Evolutionary conservation across 2,113 vertebrate genomes (phyloP), one percentile per base, ranked within the genome.

Genomic region (Synchiropus splendidus): DNA sequence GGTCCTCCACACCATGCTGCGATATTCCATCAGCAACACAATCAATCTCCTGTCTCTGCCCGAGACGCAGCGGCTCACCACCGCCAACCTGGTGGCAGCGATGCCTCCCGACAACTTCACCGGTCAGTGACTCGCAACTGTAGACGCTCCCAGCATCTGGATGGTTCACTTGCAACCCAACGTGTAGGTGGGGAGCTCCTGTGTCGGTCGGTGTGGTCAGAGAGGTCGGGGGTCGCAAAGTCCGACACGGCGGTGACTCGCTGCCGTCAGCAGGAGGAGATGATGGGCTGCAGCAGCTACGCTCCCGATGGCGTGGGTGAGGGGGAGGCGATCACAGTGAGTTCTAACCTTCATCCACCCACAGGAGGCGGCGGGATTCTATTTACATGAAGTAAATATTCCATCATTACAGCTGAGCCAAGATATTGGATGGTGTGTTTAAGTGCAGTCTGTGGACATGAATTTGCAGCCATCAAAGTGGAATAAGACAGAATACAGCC

Each of bases 181-280:
- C 10, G 16, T 16, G 38, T 64, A 87, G 90, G 58, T 0, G 59
- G 58, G 44, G 79, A 67, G 55, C 82, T 94, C 18, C 60, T 86
- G 12, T 94, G 92, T 58, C 87, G 90, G 44, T 89, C 89, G 0
- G 87, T 89, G 77, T 92, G 92, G 91, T 94, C 90, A 0, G 75
- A 73, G 0, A 78, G 36, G 71, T 91, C 88, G 0, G 85, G 73
- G 5, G 69, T 50, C 9, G 27, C 36, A 1, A 5, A 15, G 2
- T 42, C 2, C 0, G 70, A 84, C 48, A 61, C n/a, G 0, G 81
- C 76, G 0, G 9, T 52, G 33, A 84, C 73, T 33, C 78, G 6
- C 56, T 92, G 90, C 1, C 67, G 78, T 2, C 1, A 10, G 0
- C 47, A 70, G 0, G 90, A 97, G 75, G 84, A 87, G 71, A 84